These are phyloP conservation scores for Prionailurus viverrinus DNA, from an alignment of 2,113 vertebrate species.

Conservation along the genomic window DNA sequence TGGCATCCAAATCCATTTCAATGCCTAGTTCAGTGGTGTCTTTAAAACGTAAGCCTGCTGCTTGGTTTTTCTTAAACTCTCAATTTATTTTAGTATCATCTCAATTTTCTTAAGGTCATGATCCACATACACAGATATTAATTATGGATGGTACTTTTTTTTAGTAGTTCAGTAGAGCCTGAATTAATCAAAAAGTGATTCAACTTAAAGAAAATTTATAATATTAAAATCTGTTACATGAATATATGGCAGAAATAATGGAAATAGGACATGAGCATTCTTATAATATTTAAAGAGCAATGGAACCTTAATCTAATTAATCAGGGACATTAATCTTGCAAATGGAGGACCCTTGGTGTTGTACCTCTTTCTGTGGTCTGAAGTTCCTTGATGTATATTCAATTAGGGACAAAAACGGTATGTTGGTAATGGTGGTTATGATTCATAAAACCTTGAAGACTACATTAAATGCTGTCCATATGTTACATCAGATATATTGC, in stretches of 20 bases:
- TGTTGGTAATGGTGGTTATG: background rate
- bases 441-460: background rate
- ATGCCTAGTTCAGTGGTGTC: background rate
- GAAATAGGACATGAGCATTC: background rate
- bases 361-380: background rate
- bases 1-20: constrained; percentile 28
- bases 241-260: background rate
- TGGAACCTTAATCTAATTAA: background rate
- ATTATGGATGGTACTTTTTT: background rate
- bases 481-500: background rate
- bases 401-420: background rate
- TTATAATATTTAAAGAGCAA: background rate
- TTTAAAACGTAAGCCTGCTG: background rate
- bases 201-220: constrained; percentile 2
- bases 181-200: constrained; percentile 55
- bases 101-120: constrained; percentile 46
- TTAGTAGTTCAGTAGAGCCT: background rate
- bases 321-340: background rate
- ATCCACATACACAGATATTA: background rate
- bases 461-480: background rate
- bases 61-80: constrained; percentile 1
- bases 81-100: constrained; percentile 1
- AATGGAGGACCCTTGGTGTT: background rate
- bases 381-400: background rate
- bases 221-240: background rate